Evolutionary conservation across 2,888 invertebrate genomes (phyloP), one percentile per base, ranked within the genome.

Genomic region (Molanna angustata): DNA sequence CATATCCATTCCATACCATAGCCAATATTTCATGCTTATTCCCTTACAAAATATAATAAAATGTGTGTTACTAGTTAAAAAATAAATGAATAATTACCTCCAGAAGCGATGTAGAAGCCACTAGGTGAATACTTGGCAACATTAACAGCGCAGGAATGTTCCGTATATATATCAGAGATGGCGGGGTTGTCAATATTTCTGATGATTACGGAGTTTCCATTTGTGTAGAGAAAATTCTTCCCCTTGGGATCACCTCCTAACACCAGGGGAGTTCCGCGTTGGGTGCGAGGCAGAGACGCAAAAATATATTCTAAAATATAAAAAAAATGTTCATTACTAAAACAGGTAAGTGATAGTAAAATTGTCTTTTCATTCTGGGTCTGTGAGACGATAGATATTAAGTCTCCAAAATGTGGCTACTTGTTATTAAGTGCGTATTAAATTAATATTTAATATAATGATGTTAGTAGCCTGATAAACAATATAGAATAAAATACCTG

Each of bases 101-200:
- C 98, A 60, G 98, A 99, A 35, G 96, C 94, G 65, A 99, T 97
- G 73, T 99, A 99, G 76, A 93, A 97, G 61, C 97, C 94, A 72
- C 93, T 94, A 6, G 97, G 98, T 19, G 97, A 94, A 73, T 96
- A 98, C 73, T 97, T 97, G 55, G 99, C 99, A 53, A 97, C 95
- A 69, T 93, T 95, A 2, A 96, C 94, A 66, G 87, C 84, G 66
- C 90, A 89, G 42, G 96, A 91, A 75, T 99, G 99, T 73, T 99
- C 96, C 2, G 97, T 95, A 73, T 99, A 99, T 60, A 97, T 85
- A 70, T 99, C 98, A 57, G 93, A 82, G 62, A 93, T 86, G 14
- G 92, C 87, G 60, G 97, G 94, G 75, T 98, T 89, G 89, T 94
- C 91, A 64, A 98, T 92, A 72, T 97, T 91, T 62, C 98, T 82